phyloP scores from a whole-genome alignment of 2,888 invertebrate species.

The Griposia aprilina region DNA sequence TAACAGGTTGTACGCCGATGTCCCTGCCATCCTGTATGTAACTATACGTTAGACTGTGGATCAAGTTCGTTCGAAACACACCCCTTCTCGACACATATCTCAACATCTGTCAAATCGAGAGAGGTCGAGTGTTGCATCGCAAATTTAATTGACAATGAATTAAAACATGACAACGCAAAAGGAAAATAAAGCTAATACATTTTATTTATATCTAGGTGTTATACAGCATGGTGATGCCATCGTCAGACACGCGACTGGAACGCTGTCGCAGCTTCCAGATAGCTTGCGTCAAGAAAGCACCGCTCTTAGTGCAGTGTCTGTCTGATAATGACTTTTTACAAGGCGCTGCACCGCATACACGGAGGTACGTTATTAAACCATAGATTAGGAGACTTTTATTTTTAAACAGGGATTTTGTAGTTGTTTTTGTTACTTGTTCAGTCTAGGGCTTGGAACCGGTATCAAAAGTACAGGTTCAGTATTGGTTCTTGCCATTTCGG shows the following conservation, averaged over 20 bases:
- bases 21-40: no score
- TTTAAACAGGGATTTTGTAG: no score
- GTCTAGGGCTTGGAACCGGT: no score
- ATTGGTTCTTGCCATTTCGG: no score
- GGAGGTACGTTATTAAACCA: constrained; percentile 77
- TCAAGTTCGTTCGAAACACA: no score
- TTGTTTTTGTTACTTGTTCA: no score
- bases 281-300: constrained; percentile 91
- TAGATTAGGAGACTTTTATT: not conserved
- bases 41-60: no score
- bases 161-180: not conserved
- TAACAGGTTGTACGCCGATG: no score
- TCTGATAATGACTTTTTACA: constrained; percentile 88
- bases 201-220: constrained; percentile 90
- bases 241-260: constrained; percentile 94
- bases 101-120: not conserved
- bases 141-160: not conserved
- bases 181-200: constrained; percentile 25
- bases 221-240: constrained; percentile 98
- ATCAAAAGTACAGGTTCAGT: no score
- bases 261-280: constrained; percentile 91
- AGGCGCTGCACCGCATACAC: constrained; percentile 86
- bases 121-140: not conserved
- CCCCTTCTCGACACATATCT: no score
- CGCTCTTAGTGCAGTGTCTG: constrained; percentile 86